phyloP scores from a whole-genome alignment of 2,888 invertebrate genomes.

The Oxystoma pomonae region DNA sequence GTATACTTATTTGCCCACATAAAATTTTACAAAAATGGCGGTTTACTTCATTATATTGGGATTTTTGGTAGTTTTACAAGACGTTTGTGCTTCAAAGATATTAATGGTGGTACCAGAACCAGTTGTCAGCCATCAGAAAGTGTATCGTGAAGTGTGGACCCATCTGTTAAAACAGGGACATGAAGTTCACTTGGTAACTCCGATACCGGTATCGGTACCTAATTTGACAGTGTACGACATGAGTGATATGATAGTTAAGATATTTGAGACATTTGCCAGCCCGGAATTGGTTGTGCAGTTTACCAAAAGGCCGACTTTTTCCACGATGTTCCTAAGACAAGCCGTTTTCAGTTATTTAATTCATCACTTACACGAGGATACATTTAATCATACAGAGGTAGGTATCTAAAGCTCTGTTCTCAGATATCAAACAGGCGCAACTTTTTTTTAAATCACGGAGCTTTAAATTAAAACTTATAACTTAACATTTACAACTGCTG shows the following conservation, averaged over 20 bases:
- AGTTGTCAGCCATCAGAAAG: constrained; percentile 51
- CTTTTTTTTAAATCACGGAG: no score
- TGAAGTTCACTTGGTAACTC: constrained; percentile 48
- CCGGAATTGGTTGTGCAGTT: background rate
- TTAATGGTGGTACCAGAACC: constrained; percentile 47
- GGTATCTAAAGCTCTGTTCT: background rate
- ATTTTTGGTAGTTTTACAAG: background rate
- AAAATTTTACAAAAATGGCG: no score
- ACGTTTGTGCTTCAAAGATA: constrained; percentile 39
- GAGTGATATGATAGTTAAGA: background rate
- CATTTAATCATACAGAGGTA: constrained; percentile 11
- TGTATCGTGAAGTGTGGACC: constrained; percentile 47
- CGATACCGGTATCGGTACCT: constrained; percentile 41
- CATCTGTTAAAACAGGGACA: constrained; percentile 50
- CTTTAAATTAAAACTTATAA: no score
- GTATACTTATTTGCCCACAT: no score
- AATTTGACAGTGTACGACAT: constrained; percentile 46
- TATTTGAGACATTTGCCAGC: background rate
- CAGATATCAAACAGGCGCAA: no score
- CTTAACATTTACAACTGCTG: no score
- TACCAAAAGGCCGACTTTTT: constrained; percentile 15
- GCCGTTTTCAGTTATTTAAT: background rate
- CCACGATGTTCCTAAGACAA: constrained; percentile 13
- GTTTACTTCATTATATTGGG: no score
- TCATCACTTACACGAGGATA: constrained; percentile 5